A percentile compares a stretch with the other conserved stretches of the same genome.
Evolutionary conservation across 2,888 invertebrate species (phyloP).

Genomic region (Anorthoa munda): DNA sequence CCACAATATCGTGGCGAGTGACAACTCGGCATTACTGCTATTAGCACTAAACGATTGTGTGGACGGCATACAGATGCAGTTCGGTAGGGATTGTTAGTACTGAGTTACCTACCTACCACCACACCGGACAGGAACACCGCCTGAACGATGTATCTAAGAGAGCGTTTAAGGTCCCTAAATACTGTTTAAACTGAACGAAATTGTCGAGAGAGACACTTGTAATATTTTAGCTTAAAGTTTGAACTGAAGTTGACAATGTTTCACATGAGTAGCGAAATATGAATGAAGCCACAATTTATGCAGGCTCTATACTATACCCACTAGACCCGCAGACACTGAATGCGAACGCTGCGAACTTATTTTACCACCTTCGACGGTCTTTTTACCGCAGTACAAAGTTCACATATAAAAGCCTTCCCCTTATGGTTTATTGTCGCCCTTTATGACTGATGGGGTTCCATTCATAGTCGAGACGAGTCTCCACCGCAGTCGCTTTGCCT

Average conservation of each 20-base stretch:
- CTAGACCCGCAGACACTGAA: not conserved
- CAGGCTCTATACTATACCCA: not conserved
- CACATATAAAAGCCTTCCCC: not conserved
- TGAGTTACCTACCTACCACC: not conserved
- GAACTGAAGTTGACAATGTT: not conserved
- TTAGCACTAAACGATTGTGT: conserved; percentile 41
- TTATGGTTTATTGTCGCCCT: conserved; percentile 13
- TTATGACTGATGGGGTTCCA: conserved; percentile 33
- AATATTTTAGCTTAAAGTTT: conserved; percentile 3
- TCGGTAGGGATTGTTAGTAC: conserved; percentile 18
- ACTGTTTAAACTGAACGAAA: not conserved
- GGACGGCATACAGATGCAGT: conserved; percentile 43
- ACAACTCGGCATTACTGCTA: conserved; percentile 40
- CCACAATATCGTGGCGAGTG: conserved; percentile 36
- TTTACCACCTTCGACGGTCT: not conserved
- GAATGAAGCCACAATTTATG: not conserved
- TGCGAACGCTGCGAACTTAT: not conserved
- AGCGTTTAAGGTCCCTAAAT: not conserved
- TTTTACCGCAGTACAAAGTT: not conserved
- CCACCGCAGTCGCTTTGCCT: conserved; percentile 42
- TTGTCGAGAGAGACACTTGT: not conserved
- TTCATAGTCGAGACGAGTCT: conserved; percentile 38
- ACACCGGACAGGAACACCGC: not conserved
- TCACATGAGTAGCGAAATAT: not conserved
- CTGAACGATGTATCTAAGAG: conserved; percentile 12